Evolutionary conservation across 1,140 invertebrate genomes (phyloP), one percentile per base, ranked within the genome.

Genomic region (Polypedilum vanderplanki): DNA sequence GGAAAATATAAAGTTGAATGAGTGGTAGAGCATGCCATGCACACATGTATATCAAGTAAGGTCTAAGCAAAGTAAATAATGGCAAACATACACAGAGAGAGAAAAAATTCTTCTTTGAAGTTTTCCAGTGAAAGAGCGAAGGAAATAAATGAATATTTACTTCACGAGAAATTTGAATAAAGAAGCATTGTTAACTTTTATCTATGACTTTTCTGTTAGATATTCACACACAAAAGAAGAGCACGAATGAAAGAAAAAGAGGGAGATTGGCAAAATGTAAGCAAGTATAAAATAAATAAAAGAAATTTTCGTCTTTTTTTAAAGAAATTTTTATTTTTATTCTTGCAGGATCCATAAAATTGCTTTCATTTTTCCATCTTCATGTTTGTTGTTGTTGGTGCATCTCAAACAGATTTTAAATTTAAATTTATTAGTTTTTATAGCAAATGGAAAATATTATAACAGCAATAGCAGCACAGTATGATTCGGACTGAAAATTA

Each of bases 111-210:
- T 57, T 57, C 46, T 57, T 57, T 57, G 46, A 57, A 57, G 46
- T 57, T n/a, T 33, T 57, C 46, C 12, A 57, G 10, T 57, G n/a
- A 70, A 70, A 70, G 17, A 67, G 7, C 8, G 9, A 20, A 70
- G 20, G 10, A 70, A 20, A 70, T 70, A 70, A 70, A 70, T 70
- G 65, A 70, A 70, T 70, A 70, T 70, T 70, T 70, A 70, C 65
- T 70, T 22, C 20, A 20, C 20, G 17, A 70, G 9, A 18, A 70
- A 18, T 70, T 70, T 70, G 65, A 70, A 70, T 70, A 70, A 70
- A 70, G 65, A 70, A 70, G 65, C 20, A 70, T 70, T 70, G 65
- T 70, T 70, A 70, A 70, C 65, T 70, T 70, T 70, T 22, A 70
- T 70, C 65, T 18, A 12, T 70, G 65, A 22, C 17, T 18, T 70